Conservation (phyloP, 2,797 vertebrate genomes). For the Clarias platycephalus region DNA sequence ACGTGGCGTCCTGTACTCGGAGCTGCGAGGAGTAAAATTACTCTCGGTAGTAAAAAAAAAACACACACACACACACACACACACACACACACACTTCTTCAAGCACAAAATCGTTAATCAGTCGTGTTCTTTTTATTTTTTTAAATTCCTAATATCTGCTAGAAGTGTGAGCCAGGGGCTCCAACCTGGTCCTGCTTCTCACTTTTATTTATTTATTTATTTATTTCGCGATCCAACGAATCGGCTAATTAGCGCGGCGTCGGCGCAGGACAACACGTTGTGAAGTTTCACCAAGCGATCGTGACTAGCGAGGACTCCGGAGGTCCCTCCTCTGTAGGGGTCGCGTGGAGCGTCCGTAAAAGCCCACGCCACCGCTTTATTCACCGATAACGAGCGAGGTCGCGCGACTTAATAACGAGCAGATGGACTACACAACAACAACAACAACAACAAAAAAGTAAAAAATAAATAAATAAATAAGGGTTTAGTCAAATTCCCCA, state of each 20-base stretch:
- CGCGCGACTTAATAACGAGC: neutral
- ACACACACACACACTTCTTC: neutral
- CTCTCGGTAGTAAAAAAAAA: too few relatives aligned
- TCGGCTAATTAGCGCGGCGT: neutral
- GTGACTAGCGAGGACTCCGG: too few relatives aligned
- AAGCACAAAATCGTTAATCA: neutral
- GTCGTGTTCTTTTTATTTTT: neutral
- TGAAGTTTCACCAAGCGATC: neutral
- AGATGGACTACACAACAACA: conserved; percentile 1
- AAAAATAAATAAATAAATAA: too few relatives aligned
- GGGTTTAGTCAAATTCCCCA: neutral
- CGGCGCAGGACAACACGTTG: neutral
- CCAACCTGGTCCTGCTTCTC: neutral
- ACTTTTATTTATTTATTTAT: neutral
- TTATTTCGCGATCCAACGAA: neutral
- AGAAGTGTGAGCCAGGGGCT: neutral
- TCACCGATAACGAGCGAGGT: neutral
- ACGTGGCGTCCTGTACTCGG: too few relatives aligned
- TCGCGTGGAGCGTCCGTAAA: neutral
- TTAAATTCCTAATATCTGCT: neutral
- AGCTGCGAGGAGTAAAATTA: neutral
- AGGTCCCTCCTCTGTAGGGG: neutral
- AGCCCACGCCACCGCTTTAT: neutral
- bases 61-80: too few relatives aligned
- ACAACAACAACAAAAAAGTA: neutral